Evolutionary conservation across 92 coral and sea anemone genomes (phyloP).

Genomic region (Siderastrea radians): DNA sequence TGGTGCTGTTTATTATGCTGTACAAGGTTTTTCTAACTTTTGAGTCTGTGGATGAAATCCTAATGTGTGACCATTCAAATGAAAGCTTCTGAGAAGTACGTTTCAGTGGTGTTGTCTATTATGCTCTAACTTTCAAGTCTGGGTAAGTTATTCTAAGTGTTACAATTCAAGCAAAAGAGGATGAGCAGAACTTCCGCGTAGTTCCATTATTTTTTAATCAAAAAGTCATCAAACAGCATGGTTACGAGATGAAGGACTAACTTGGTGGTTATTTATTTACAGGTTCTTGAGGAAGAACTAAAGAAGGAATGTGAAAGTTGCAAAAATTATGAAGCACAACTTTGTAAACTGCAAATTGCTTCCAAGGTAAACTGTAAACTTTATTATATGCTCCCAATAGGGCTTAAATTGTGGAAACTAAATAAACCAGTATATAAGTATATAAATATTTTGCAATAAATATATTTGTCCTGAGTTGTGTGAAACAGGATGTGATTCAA

Average conservation of each 20-base stretch:
- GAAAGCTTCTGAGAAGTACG: background rate
- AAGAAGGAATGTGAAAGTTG: conserved; percentile 94
- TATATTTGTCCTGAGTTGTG: no score
- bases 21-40: no score
- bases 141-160: no score
- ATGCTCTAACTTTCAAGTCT: background rate
- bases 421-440: no score
- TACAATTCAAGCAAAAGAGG: background rate
- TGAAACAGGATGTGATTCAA: no score
- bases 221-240: background rate
- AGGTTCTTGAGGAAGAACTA: conserved; percentile 92
- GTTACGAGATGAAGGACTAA: background rate
- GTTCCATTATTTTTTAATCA: background rate
- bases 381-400: no score
- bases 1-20: no score
- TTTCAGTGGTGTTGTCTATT: background rate
- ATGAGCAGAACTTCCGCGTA: background rate
- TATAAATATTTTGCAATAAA: no score
- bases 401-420: no score
- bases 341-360: conserved; percentile 81
- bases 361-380: conserved; percentile 61
- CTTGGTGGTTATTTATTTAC: background rate
- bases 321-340: conserved; percentile 88
- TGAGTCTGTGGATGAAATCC: no score
- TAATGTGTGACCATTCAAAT: background rate